Conservation (phyloP, 2,888 invertebrate genomes). For the Aethes cnicana region DNA sequence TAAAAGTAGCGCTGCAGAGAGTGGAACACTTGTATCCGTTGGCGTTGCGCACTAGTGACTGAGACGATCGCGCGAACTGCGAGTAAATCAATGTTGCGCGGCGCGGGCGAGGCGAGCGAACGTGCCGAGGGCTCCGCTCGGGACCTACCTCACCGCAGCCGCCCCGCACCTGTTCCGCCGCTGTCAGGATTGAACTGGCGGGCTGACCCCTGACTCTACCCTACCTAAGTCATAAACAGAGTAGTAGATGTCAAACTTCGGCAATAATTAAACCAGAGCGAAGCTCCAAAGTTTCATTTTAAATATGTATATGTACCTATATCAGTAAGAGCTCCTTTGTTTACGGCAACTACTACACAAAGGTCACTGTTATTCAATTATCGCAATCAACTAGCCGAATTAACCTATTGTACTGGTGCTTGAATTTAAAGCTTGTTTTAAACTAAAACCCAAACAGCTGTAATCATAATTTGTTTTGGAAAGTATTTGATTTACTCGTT, state of each 20-base stretch:
- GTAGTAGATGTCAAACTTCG: too few species aligned
- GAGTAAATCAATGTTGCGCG: constrained; percentile 78
- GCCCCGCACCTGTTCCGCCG: constrained; percentile 56
- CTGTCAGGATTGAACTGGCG: constrained; percentile 52
- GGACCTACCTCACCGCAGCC: constrained; percentile 28
- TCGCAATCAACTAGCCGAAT: constrained; percentile 4
- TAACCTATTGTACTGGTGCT: background rate
- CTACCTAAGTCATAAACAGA: constrained; percentile 28
- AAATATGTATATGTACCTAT: background rate
- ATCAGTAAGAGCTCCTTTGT: constrained; percentile 29
- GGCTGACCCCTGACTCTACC: constrained; percentile 45
- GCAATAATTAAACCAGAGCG: background rate
- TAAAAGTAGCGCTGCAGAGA: constrained; percentile 58
- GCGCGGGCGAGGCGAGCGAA: constrained; percentile 50
- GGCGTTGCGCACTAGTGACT: constrained; percentile 81
- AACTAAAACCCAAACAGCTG: background rate
- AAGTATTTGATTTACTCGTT: too few species aligned
- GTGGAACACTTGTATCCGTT: constrained; percentile 66
- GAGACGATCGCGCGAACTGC: constrained; percentile 66
- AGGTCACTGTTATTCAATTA: constrained; percentile 33
- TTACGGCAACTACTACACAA: constrained; percentile 32
- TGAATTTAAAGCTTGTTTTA: constrained; percentile 10
- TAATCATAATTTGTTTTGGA: too few species aligned
- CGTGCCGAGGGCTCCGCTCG: constrained; percentile 38
- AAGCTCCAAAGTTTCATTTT: background rate